phyloP scores from a whole-genome alignment of 2,888 invertebrate genomes.

The Mythimna albipuncta region DNA sequence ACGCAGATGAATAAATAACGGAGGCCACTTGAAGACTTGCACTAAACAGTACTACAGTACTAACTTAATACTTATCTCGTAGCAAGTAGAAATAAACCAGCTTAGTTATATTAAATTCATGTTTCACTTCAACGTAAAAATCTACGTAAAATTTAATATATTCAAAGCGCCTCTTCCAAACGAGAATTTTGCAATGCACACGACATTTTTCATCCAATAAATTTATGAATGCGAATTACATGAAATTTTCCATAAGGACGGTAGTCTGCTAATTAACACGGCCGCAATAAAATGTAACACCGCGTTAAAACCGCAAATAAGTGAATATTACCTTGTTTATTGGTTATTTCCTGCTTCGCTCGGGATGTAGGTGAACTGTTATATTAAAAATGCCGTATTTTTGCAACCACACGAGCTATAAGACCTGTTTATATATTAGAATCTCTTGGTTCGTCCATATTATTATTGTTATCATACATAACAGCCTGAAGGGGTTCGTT shows the following conservation, averaged over 20 bases:
- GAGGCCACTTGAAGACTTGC: neutral
- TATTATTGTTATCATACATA: neutral
- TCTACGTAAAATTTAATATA: conserved; percentile 9
- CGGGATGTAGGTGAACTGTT: conserved; percentile 53
- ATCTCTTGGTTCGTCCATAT: neutral
- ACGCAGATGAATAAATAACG: conserved; percentile 1
- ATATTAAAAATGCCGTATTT: conserved; percentile 42
- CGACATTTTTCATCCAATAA: conserved; percentile 31
- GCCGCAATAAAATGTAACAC: conserved; percentile 57
- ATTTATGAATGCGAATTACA: conserved; percentile 35
- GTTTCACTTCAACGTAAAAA: conserved; percentile 1
- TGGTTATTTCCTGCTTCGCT: conserved; percentile 65
- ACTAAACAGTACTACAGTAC: neutral
- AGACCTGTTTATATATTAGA: neutral
- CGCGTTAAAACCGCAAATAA: conserved; percentile 68
- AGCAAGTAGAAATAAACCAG: neutral
- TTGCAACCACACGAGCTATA: conserved; percentile 12
- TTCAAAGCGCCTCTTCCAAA: conserved; percentile 7
- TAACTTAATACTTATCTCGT: neutral
- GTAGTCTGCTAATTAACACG: conserved; percentile 58
- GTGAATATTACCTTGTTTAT: conserved; percentile 65
- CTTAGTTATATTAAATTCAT: conserved; percentile 21
- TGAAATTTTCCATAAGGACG: conserved; percentile 50
- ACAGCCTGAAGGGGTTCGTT: conserved; percentile 11
- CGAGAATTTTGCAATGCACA: conserved; percentile 16